Evolutionary conservation across 2,113 vertebrate species (phyloP).

Genomic region (Nothobranchius furzeri): DNA sequence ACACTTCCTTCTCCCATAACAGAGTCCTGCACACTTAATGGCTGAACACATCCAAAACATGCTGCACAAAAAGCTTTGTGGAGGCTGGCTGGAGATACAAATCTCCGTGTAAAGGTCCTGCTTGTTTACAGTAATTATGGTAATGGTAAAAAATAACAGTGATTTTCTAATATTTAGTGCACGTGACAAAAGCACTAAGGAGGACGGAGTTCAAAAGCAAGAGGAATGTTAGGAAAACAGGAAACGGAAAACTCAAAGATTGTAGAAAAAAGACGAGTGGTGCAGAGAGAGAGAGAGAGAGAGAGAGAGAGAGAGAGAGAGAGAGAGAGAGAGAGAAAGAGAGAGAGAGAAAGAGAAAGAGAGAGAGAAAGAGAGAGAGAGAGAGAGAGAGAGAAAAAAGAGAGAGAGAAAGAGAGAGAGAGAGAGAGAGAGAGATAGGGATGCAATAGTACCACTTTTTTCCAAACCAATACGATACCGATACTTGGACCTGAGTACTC

Average conservation of each 20-base stretch:
- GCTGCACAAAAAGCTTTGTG: not conserved
- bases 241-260: not conserved
- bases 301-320: conserved; percentile 1
- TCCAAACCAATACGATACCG: too few species aligned
- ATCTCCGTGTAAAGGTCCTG: conserved; percentile 54
- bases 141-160: conserved; percentile 53
- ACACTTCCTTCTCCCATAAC: not conserved
- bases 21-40: conserved; percentile 10
- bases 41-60: not conserved
- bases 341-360: not conserved
- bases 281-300: not conserved
- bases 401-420: too few species aligned
- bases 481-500: too few species aligned
- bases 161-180: conserved; percentile 48
- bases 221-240: not conserved
- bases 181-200: conserved; percentile 1
- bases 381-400: too few species aligned
- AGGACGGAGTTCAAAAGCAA: conserved; percentile 1
- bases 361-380: too few species aligned
- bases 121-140: conserved; percentile 58
- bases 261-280: not conserved
- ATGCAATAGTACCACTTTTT: too few species aligned
- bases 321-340: conserved; percentile 1
- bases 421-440: too few species aligned
- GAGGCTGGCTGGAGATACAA: conserved; percentile 25